phyloP scores from a whole-genome alignment of 2,113 vertebrate genomes.

The Xyrauchen texanus region DNA sequence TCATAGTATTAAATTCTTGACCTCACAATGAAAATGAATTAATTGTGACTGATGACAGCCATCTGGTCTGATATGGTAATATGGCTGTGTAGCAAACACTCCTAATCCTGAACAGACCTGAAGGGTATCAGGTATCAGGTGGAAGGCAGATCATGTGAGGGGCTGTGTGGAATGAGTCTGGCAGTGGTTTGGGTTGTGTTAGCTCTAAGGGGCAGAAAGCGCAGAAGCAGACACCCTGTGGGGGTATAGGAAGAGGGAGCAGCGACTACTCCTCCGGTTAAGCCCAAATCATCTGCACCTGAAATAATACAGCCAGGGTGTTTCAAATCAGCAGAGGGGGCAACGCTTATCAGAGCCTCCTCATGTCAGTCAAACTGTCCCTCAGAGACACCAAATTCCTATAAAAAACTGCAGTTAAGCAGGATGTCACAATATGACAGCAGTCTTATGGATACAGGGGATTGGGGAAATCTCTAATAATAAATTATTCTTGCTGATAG shows the following conservation, averaged over 20 bases:
- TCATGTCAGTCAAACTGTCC: not conserved
- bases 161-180: conserved; percentile 24
- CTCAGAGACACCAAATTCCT: no score
- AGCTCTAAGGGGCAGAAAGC: not conserved
- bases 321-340: conserved; percentile 63
- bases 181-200: conserved; percentile 28
- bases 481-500: no score
- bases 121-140: not conserved
- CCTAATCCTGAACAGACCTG: not conserved
- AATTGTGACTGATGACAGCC: not conserved
- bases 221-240: not conserved
- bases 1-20: no score
- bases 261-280: conserved; percentile 44
- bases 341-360: conserved; percentile 12
- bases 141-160: conserved; percentile 33
- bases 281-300: conserved; percentile 70
- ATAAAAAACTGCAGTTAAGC: not conserved
- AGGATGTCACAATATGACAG: no score
- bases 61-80: not conserved
- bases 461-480: no score
- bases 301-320: conserved; percentile 67
- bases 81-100: not conserved
- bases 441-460: no score
- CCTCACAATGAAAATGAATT: not conserved
- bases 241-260: not conserved